These are phyloP conservation scores for Hydropotes inermis DNA, from an alignment of 2,113 vertebrate genomes.

Conservation along the genomic window DNA sequence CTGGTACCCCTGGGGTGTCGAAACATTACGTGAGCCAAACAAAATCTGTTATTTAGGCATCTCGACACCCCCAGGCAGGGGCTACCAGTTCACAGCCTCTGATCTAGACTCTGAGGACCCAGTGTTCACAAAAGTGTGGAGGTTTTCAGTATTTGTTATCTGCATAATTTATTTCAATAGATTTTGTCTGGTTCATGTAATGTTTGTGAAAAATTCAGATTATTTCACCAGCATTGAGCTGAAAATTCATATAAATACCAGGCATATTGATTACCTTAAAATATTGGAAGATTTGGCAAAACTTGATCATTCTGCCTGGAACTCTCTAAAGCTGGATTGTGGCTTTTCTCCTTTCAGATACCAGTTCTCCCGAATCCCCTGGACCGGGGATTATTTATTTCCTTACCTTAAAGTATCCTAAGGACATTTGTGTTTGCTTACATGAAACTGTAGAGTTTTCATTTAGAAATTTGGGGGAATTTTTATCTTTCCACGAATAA, in stretches of 20 bases:
- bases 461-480: neutral
- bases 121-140: neutral
- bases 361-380: neutral
- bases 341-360: neutral
- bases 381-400: neutral
- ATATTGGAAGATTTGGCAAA: neutral
- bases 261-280: constrained; percentile 8
- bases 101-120: neutral
- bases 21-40: neutral
- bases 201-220: neutral
- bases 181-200: neutral
- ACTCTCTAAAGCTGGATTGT: neutral
- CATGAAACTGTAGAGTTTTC: neutral
- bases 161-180: neutral
- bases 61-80: neutral
- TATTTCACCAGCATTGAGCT: neutral
- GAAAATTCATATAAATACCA: neutral
- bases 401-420: neutral
- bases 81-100: neutral
- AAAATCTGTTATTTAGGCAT: neutral
- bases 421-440: neutral
- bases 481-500: neutral
- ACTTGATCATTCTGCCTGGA: neutral
- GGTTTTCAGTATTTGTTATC: neutral
- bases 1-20: neutral